Evolutionary conservation across 2,888 invertebrate genomes (phyloP).

Genomic region (Xestoiulus laeticollis): DNA sequence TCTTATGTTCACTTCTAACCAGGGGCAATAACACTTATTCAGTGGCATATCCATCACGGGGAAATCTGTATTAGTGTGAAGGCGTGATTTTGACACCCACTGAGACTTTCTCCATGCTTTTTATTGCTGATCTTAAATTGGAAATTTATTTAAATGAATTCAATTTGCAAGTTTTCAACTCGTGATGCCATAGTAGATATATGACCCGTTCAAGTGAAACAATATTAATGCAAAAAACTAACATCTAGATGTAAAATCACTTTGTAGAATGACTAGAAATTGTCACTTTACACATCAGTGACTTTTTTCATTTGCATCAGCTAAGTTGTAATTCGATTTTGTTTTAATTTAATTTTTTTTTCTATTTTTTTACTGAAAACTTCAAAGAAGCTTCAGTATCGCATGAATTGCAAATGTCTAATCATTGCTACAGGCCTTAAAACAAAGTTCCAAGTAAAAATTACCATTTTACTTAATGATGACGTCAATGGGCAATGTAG

Average conservation of each 20-base stretch:
- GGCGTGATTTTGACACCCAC: not conserved
- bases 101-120: not conserved
- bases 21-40: not conserved
- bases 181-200: not conserved
- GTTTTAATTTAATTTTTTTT: too few species aligned
- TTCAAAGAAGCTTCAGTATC: too few species aligned
- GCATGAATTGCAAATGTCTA: too few species aligned
- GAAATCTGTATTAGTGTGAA: not conserved
- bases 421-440: too few species aligned
- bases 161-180: not conserved
- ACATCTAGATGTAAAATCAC: not conserved
- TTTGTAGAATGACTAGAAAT: not conserved
- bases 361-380: too few species aligned
- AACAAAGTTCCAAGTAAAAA: too few species aligned
- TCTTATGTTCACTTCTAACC: not conserved
- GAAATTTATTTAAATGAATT: constrained; percentile 38
- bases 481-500: too few species aligned
- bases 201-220: not conserved
- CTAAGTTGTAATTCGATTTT: too few species aligned
- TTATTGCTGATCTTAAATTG: constrained; percentile 9
- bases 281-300: too few species aligned
- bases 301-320: not conserved
- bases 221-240: not conserved
- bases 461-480: too few species aligned
- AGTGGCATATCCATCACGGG: not conserved